These are phyloP conservation scores for Dione vanillae DNA, from an alignment of 2,888 invertebrate species.

Conservation along the genomic window DNA sequence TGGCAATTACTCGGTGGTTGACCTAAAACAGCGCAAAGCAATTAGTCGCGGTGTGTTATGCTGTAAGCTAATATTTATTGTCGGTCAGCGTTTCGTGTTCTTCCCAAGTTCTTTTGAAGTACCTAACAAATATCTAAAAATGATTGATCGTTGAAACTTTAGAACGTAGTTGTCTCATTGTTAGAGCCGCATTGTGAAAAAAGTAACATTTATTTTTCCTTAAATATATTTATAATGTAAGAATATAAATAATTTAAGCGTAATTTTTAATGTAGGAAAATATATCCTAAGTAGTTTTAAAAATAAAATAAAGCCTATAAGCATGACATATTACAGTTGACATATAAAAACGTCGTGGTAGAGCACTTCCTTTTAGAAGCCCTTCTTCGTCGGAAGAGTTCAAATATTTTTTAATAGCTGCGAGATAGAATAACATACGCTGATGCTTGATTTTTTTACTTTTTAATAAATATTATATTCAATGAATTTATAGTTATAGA, in stretches of 20 bases:
- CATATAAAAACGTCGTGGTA: slow-evolving; percentile 47
- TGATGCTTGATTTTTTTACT: background rate
- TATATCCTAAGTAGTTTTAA: background rate
- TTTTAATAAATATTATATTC: background rate
- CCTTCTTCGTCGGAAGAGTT: slow-evolving; percentile 50
- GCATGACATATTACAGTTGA: slow-evolving; percentile 35
- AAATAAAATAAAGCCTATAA: slow-evolving; percentile 20
- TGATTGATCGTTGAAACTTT: background rate
- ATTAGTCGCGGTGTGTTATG: slow-evolving; percentile 59
- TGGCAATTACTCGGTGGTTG: slow-evolving; percentile 42
- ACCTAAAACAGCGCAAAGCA: slow-evolving; percentile 50
- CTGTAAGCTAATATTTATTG: slow-evolving; percentile 57
- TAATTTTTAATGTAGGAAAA: background rate
- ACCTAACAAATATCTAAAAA: slow-evolving; percentile 19
- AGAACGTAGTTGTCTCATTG: background rate
- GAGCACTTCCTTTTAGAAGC: slow-evolving; percentile 67
- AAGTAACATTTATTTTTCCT: background rate
- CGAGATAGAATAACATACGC: background rate
- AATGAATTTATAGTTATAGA: background rate
- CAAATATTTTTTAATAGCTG: slow-evolving; percentile 43
- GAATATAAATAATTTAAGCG: background rate
- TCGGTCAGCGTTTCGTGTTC: slow-evolving; percentile 52
- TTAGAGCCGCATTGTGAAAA: background rate
- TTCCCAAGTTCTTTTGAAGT: slow-evolving; percentile 34
- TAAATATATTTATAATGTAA: background rate